Percentiles rank a stretch among this genome's conserved stretches.
These are phyloP conservation scores for Romanogobio albipinnatus DNA, from an alignment of 2,113 vertebrate genomes.

Conservation along the genomic window DNA sequence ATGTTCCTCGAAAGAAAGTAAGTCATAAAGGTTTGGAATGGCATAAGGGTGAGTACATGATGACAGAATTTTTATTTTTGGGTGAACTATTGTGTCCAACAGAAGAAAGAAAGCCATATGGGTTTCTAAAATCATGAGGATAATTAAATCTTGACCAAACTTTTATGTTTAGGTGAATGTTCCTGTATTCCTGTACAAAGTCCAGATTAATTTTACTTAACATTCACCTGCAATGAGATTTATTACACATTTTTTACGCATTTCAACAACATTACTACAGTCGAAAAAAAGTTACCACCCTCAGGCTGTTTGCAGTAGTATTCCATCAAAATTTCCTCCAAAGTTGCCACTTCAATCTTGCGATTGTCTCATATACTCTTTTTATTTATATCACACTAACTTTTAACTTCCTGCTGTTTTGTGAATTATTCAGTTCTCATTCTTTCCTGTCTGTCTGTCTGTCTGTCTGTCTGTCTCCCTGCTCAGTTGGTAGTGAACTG, in stretches of 20 bases:
- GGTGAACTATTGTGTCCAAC: no score
- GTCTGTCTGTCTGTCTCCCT: conserved; percentile 38
- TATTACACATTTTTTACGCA: neutral
- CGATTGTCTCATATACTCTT: conserved; percentile 1
- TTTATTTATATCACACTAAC: conserved; percentile 8
- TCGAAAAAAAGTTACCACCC: neutral
- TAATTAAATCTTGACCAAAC: no score
- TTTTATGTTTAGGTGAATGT: no score
- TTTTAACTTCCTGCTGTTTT: conserved; percentile 19
- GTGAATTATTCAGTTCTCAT: conserved; percentile 55
- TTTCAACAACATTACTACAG: neutral
- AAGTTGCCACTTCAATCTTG: neutral
- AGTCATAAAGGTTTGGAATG: no score
- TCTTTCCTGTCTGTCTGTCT: conserved; percentile 26
- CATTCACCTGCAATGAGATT: neutral
- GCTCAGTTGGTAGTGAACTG: conserved; percentile 69
- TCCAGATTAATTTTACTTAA: neutral
- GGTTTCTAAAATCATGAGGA: no score
- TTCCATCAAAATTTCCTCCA: neutral
- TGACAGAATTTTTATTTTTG: no score
- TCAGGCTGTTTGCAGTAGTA: neutral
- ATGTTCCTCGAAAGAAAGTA: no score
- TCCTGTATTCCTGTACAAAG: neutral
- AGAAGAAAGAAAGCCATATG: no score
- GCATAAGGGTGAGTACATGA: no score